These are phyloP conservation scores for Carpatolechia fugitivella DNA, from an alignment of 2,888 invertebrate species.

Conservation along the genomic window DNA sequence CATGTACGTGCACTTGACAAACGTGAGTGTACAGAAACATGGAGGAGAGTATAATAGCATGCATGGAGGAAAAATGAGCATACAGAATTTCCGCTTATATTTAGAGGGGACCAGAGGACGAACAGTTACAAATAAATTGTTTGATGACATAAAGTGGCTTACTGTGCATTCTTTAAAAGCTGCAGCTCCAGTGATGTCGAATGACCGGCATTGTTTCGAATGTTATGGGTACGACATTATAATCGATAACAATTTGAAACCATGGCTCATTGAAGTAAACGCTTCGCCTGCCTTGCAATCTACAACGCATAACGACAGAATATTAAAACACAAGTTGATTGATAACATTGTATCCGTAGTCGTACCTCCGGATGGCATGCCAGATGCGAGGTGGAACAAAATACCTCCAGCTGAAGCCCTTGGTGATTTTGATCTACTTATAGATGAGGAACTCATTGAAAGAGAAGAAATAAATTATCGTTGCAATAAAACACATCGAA, in stretches of 20 bases:
- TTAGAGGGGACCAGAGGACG: slow-evolving; percentile 94
- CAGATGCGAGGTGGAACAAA: slow-evolving; percentile 93
- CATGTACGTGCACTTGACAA: slow-evolving; percentile 96
- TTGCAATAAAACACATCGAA: slow-evolving; percentile 1
- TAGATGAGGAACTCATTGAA: slow-evolving; percentile 86
- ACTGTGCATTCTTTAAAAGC: slow-evolving; percentile 95
- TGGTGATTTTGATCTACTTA: slow-evolving; percentile 81
- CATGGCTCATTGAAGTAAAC: slow-evolving; percentile 95
- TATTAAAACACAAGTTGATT: slow-evolving; percentile 94
- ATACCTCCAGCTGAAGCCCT: slow-evolving; percentile 84
- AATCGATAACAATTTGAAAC: slow-evolving; percentile 94
- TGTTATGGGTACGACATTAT: slow-evolving; percentile 98
- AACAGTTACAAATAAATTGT: slow-evolving; percentile 90
- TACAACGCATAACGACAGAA: slow-evolving; percentile 94
- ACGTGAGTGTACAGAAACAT: slow-evolving; percentile 97
- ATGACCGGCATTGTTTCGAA: slow-evolving; percentile 93
- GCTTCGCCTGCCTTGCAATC: slow-evolving; percentile 95
- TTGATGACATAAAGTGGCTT: slow-evolving; percentile 91
- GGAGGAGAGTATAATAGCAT: slow-evolving; percentile 93
- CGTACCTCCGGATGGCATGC: slow-evolving; percentile 90
- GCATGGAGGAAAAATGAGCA: slow-evolving; percentile 96
- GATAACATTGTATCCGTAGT: slow-evolving; percentile 95
- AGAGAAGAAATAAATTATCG: slow-evolving; percentile 64
- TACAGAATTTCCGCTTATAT: slow-evolving; percentile 92
- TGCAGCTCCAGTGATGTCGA: slow-evolving; percentile 93